A percentile compares a stretch with the other conserved stretches of the same genome.
Evolutionary conservation across 1,140 invertebrate species (phyloP).

Genomic region (Augochlora pura): DNA sequence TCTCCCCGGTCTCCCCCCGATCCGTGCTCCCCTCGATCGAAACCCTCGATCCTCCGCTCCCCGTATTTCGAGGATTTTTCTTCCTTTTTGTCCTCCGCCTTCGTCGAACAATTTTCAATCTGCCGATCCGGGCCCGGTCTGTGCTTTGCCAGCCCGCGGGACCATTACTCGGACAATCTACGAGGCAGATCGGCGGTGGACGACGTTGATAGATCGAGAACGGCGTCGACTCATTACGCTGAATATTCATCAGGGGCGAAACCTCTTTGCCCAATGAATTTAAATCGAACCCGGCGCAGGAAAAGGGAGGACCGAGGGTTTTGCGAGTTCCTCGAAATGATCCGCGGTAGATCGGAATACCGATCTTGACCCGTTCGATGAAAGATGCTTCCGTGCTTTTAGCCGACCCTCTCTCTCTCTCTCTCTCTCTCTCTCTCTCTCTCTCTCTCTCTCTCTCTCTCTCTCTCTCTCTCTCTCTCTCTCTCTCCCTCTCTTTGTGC

Average conservation of each 20-base stretch:
- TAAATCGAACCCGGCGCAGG: slow-evolving; percentile 10
- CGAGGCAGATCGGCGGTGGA: slow-evolving; percentile 15
- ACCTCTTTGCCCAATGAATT: slow-evolving; percentile 44
- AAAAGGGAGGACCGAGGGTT: neutral
- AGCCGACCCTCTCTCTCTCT: neutral
- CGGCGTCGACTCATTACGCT: slow-evolving; percentile 43
- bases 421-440: neutral
- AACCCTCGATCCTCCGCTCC: neutral
- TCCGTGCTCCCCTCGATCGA: slow-evolving; percentile 33
- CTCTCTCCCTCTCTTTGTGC: neutral
- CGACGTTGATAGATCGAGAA: slow-evolving; percentile 54
- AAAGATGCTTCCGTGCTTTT: slow-evolving; percentile 6
- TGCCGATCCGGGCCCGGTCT: neutral
- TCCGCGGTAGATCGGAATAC: slow-evolving; percentile 21
- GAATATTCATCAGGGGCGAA: slow-evolving; percentile 56
- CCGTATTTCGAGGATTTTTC: neutral
- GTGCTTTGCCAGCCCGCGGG: slow-evolving; percentile 6
- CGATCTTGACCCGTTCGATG: slow-evolving; percentile 21
- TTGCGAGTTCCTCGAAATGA: slow-evolving; percentile 10
- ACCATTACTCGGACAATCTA: slow-evolving; percentile 33
- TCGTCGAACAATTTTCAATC: neutral
- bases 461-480: neutral
- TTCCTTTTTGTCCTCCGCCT: too few species aligned
- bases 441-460: neutral
- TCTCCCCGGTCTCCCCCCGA: too few species aligned